Evolutionary conservation across 2,888 invertebrate species (phyloP).

Genomic region (Gortyna flavago): DNA sequence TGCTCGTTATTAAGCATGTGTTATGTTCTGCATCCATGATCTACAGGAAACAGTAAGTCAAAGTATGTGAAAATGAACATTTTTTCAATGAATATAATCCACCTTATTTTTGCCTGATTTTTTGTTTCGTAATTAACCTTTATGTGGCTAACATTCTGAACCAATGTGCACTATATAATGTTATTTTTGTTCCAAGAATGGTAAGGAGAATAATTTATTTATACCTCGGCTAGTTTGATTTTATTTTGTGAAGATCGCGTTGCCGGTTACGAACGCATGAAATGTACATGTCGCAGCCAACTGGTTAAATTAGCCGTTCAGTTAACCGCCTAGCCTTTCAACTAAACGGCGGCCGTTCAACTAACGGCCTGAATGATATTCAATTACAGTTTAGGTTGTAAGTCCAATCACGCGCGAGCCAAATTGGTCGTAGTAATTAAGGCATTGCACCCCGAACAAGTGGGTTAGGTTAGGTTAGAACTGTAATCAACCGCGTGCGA

Average conservation of each 20-base stretch:
- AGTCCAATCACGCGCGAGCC: too few relatives aligned
- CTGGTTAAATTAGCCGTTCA: too few relatives aligned
- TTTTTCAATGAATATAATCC: constrained; percentile 75
- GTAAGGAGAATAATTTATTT: constrained; percentile 70
- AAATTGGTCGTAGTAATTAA: too few relatives aligned
- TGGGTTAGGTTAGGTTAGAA: too few relatives aligned
- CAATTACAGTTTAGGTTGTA: too few relatives aligned
- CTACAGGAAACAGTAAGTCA: constrained; percentile 95
- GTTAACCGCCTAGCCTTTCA: too few relatives aligned
- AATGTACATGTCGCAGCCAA: too few relatives aligned
- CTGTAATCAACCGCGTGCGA: too few relatives aligned
- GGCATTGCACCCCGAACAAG: too few relatives aligned
- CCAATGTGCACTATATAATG: constrained; percentile 80
- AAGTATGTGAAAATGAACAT: constrained; percentile 85
- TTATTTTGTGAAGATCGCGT: constrained; percentile 69
- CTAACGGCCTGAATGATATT: too few relatives aligned
- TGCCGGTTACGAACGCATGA: constrained; percentile 71
- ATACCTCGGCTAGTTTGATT: constrained; percentile 68
- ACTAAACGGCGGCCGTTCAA: too few relatives aligned
- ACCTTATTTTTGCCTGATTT: constrained; percentile 83
- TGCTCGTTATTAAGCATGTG: constrained; percentile 88
- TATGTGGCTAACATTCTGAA: constrained; percentile 87
- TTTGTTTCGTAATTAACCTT: constrained; percentile 83
- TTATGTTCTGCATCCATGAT: constrained; percentile 90
- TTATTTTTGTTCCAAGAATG: constrained; percentile 76